A percentile compares a stretch with the other conserved stretches of the same genome.
Evolutionary conservation across 2,888 invertebrate genomes (phyloP).

Genomic region (Crossocerus cetratus): DNA sequence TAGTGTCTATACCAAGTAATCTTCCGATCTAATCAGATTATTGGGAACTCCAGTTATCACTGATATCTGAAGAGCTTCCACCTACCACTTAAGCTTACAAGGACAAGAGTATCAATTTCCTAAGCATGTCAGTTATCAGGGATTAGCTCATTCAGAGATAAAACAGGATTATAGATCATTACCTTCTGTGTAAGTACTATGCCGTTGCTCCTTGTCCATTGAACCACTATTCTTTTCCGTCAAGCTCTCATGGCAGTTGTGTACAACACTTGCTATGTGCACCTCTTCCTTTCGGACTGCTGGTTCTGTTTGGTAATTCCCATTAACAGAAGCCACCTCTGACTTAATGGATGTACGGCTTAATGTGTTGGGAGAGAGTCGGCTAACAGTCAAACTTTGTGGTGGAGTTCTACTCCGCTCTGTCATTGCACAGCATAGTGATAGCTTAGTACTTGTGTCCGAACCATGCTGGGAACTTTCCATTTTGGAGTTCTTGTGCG

Average conservation of each 20-base stretch:
- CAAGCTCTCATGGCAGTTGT: conserved; percentile 30
- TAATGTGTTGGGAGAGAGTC: conserved; percentile 67
- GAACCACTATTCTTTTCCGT: conserved; percentile 42
- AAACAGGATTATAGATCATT: conserved; percentile 22
- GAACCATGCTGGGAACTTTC: conserved; percentile 71
- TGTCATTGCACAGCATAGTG: conserved; percentile 77
- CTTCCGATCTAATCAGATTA: no score
- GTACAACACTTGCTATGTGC: conserved; percentile 24
- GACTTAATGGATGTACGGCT: conserved; percentile 68
- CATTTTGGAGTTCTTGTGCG: conserved; percentile 64
- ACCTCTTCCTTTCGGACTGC: conserved; percentile 54
- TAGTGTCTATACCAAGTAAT: no score
- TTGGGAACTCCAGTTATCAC: no score
- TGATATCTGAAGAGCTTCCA: no score
- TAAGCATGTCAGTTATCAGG: neutral
- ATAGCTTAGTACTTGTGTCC: conserved; percentile 72
- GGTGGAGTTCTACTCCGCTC: conserved; percentile 75
- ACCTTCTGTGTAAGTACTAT: conserved; percentile 62
- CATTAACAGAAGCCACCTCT: conserved; percentile 65
- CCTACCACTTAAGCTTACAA: neutral
- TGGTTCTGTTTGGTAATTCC: conserved; percentile 62
- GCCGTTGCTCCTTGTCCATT: conserved; percentile 52
- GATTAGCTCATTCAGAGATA: neutral
- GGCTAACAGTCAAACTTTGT: conserved; percentile 70
- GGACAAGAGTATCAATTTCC: neutral